phyloP scores from a whole-genome alignment of 1,140 invertebrate genomes.

The Oryctes rhinoceros region DNA sequence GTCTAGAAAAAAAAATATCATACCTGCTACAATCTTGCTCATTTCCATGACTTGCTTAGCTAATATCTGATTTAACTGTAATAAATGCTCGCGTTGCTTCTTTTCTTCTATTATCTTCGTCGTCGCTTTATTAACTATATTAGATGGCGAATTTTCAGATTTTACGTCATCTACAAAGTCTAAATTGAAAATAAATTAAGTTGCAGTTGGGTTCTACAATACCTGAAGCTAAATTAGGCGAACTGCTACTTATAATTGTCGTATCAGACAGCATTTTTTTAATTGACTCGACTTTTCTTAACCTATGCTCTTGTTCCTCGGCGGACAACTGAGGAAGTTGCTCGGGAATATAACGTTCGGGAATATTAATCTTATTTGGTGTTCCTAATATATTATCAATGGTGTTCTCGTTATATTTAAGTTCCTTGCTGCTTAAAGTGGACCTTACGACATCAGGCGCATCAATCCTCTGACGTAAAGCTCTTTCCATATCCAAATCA shows the following conservation, averaged over 20 bases:
- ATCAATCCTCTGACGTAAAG: constrained; percentile 72
- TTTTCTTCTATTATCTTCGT: constrained; percentile 74
- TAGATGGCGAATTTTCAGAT: constrained; percentile 48
- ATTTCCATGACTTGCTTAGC: constrained; percentile 94
- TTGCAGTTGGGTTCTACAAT: constrained; percentile 43
- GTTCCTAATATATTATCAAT: constrained; percentile 85
- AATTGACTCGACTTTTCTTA: constrained; percentile 89
- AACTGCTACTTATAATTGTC: constrained; percentile 61
- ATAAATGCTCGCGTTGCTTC: constrained; percentile 83
- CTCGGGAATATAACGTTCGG: constrained; percentile 90
- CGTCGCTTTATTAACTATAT: constrained; percentile 53
- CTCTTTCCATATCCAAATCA: constrained; percentile 86
- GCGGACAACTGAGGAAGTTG: constrained; percentile 81
- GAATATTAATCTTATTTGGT: constrained; percentile 90
- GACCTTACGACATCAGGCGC: constrained; percentile 87
- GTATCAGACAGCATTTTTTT: constrained; percentile 87
- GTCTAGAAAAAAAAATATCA: constrained; percentile 24
- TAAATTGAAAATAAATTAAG: constrained; percentile 24
- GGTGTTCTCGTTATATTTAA: constrained; percentile 77
- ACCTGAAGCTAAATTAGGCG: constrained; percentile 58
- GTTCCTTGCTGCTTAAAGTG: constrained; percentile 71
- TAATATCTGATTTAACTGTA: constrained; percentile 89
- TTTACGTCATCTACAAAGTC: constrained; percentile 49
- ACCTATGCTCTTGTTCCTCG: constrained; percentile 81
- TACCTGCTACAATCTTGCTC: constrained; percentile 93